These are phyloP conservation scores for Herpetotheres cachinnans DNA, from an alignment of 2,113 vertebrate genomes.

Conservation along the genomic window DNA sequence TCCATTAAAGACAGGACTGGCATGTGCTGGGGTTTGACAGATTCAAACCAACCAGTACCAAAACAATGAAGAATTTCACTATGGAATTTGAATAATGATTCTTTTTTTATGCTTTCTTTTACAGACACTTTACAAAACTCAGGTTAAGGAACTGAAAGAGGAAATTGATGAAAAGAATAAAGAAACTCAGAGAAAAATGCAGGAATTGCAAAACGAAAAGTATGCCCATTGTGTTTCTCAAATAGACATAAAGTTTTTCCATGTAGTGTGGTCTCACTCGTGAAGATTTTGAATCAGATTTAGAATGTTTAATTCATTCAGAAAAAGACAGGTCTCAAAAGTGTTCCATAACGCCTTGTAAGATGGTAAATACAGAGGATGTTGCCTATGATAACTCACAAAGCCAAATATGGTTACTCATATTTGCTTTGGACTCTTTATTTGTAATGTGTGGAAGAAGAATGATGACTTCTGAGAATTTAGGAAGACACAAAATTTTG, in stretches of 20 bases:
- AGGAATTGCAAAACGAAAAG: conserved; percentile 92
- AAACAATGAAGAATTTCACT: background rate
- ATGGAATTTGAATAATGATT: background rate
- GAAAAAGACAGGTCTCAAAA: background rate
- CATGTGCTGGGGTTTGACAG: background rate
- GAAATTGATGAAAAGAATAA: conserved; percentile 94
- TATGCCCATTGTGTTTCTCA: conserved; percentile 65
- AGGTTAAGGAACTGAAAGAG: conserved; percentile 98
- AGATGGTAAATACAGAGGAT: background rate
- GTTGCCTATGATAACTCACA: background rate
- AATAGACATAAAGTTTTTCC: background rate
- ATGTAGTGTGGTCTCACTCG: background rate
- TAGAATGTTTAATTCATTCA: background rate
- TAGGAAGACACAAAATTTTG: background rate
- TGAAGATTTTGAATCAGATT: background rate
- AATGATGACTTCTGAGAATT: background rate
- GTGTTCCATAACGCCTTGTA: background rate
- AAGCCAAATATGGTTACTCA: background rate
- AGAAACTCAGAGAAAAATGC: conserved; percentile 88
- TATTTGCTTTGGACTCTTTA: background rate
- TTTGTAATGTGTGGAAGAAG: background rate
- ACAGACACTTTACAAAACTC: conserved; percentile 99
- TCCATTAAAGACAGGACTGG: background rate
- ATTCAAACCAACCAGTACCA: background rate
- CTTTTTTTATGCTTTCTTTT: conserved; percentile 42